Evolutionary conservation across 2,888 invertebrate species (phyloP).

Genomic region (Archaeoteleia sp.): DNA sequence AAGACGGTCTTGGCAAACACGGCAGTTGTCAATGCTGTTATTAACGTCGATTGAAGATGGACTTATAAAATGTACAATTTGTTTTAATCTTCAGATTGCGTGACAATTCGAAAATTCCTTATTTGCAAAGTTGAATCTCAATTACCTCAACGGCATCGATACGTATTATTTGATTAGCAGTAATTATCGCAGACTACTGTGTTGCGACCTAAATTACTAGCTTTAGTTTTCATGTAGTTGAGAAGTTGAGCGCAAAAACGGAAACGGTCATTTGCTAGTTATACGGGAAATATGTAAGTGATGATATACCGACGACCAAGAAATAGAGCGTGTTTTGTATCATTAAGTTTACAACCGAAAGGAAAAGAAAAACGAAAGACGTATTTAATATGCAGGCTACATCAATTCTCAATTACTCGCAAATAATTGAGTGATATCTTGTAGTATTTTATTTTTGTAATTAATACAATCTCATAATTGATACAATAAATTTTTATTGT

Average conservation of each 20-base stretch:
- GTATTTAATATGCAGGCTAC: no score
- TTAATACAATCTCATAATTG: no score
- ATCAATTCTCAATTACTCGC: no score
- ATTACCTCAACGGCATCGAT: constrained; percentile 45
- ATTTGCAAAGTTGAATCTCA: constrained; percentile 30
- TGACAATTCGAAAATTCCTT: constrained; percentile 32
- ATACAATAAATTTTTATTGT: no score
- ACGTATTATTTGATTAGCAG: constrained; percentile 47
- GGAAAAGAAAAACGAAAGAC: no score
- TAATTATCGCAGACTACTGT: constrained; percentile 41
- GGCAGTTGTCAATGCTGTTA: background rate
- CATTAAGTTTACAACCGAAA: constrained; percentile 30
- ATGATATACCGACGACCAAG: constrained; percentile 34
- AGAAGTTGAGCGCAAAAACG: constrained; percentile 31
- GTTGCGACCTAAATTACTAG: constrained; percentile 38
- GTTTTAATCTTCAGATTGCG: constrained; percentile 26
- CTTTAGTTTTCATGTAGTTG: constrained; percentile 6
- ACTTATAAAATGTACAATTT: constrained; percentile 27
- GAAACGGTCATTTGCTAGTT: constrained; percentile 26
- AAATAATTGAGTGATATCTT: no score
- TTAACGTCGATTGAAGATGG: constrained; percentile 10
- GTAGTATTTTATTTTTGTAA: no score
- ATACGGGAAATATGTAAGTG: constrained; percentile 27
- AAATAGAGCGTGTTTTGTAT: constrained; percentile 35
- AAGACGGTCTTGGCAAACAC: background rate